Percentiles rank a stretch among this genome's conserved stretches.
phyloP scores from a whole-genome alignment of 2,888 invertebrate genomes.

The Philaethria dido region DNA sequence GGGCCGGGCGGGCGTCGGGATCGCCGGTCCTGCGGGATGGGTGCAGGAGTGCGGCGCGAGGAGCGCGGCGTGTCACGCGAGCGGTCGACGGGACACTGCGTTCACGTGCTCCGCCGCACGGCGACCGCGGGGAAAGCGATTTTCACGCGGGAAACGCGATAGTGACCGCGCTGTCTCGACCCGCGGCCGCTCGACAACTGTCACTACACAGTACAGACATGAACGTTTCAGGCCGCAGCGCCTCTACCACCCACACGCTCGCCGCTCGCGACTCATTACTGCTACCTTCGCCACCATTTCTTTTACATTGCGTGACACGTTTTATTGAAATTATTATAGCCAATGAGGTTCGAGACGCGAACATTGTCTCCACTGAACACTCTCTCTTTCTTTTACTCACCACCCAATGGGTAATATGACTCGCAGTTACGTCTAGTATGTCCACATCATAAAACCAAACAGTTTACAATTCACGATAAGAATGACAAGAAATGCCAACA shows the following conservation, averaged over 20 bases:
- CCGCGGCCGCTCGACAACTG: constrained; percentile 71
- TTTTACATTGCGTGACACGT: constrained; percentile 45
- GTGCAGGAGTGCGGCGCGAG: constrained; percentile 55
- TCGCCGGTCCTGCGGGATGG: constrained; percentile 62
- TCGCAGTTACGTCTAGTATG: background rate
- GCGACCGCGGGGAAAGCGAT: constrained; percentile 79
- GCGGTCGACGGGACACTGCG: constrained; percentile 82
- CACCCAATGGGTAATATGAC: constrained; percentile 11
- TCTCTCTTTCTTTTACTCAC: constrained; percentile 28
- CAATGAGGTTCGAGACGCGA: constrained; percentile 41
- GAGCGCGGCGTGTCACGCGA: constrained; percentile 78
- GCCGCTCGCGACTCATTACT: constrained; percentile 41
- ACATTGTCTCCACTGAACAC: constrained; percentile 32
- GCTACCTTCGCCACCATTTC: constrained; percentile 44
- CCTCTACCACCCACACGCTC: constrained; percentile 48
- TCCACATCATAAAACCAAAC: constrained; percentile 20
- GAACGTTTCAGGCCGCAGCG: constrained; percentile 47
- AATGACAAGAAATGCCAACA: constrained; percentile 1
- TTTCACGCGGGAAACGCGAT: constrained; percentile 81
- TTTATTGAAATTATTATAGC: constrained; percentile 44
- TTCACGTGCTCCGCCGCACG: constrained; percentile 72
- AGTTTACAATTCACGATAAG: constrained; percentile 10
- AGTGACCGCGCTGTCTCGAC: constrained; percentile 74
- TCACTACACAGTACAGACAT: constrained; percentile 52
- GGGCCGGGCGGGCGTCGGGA: constrained; percentile 68